Evolutionary conservation across 2,888 invertebrate genomes (phyloP), one percentile per base, ranked within the genome.

Genomic region (Tortrix viridana): DNA sequence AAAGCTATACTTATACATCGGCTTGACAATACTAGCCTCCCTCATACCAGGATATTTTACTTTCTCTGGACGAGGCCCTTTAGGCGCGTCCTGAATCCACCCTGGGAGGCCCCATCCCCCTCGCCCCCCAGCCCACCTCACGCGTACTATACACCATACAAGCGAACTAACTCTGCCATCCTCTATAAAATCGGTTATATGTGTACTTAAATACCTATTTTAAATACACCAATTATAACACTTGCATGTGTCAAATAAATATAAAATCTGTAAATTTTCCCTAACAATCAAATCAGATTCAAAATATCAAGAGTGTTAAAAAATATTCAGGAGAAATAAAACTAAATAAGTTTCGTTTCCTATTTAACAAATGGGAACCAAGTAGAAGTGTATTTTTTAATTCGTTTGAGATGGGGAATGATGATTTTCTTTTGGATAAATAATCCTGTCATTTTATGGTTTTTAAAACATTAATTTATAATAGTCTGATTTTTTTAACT

Each of bases 11-110:
- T 76, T 91, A 88, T 89, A 88, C 81, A 87, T 87, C 76, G 84
- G 82, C 86, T 90, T 92, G 91, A 92, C 91, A 92, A 90, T 92
- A 88, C 89, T 91, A 89, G 90, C 89, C 89, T 84, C 89, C 91
- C 89, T 82, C 89, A 88, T 82, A 87, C 89, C 89, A 89, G 90
- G 89, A 89, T 89, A 90, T 88, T 91, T 89, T 89, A 89, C 90
- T 92, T 91, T 92, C 89, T 88, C 91, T 91, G 90, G 90, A 88
- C 91, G 89, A 81, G 85, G 79, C 88, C 90, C 89, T 86, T 86
- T 76, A 83, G 88, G 89, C 89, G 86, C 81, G 81, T 82, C 77
- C 80, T 79, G 80, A 75, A 72, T 78, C 82, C 84, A 72, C 82
- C 79, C 74, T 69, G 69, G 67, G 71, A 77, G 75, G 73, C 71